Evolutionary conservation across 2,888 invertebrate genomes (phyloP).

Genomic region (Protula sp.): DNA sequence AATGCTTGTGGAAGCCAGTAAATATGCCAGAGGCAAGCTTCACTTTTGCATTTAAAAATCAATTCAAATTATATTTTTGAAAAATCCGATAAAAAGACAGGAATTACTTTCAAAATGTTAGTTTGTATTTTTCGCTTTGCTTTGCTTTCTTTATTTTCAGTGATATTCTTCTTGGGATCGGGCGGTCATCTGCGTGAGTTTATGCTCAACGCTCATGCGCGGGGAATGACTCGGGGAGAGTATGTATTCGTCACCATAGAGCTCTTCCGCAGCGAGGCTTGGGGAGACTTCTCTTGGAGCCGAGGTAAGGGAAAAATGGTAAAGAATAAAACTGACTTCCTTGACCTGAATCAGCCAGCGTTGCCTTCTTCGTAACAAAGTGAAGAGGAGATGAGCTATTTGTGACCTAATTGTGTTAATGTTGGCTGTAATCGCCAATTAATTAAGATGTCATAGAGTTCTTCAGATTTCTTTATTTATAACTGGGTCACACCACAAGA

Average conservation of each 20-base stretch:
- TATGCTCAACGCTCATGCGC: conserved; percentile 27
- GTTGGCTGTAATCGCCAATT: too few relatives aligned
- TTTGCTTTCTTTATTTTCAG: neutral
- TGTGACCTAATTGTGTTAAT: too few relatives aligned
- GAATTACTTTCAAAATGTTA: neutral
- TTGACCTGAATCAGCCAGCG: too few relatives aligned
- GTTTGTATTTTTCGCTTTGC: neutral
- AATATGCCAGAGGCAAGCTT: conserved; percentile 8
- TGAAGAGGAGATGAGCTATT: too few relatives aligned
- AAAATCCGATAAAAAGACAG: neutral
- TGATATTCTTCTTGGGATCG: conserved; percentile 26
- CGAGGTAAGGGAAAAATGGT: conserved; percentile 6
- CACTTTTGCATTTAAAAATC: neutral
- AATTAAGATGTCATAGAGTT: too few relatives aligned
- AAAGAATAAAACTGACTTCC: too few relatives aligned
- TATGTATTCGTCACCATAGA: conserved; percentile 31
- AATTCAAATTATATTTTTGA: neutral
- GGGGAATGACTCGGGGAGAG: conserved; percentile 30
- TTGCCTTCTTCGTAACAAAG: too few relatives aligned
- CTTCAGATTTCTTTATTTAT: too few relatives aligned
- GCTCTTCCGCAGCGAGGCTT: conserved; percentile 14
- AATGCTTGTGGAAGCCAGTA: conserved; percentile 6
- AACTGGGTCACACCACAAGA: too few relatives aligned
- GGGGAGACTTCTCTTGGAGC: conserved; percentile 16
- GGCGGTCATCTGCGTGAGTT: conserved; percentile 29